These are phyloP conservation scores for Scolanthus callimorphus DNA, from an alignment of 92 coral and sea anemone species.

Conservation along the genomic window DNA sequence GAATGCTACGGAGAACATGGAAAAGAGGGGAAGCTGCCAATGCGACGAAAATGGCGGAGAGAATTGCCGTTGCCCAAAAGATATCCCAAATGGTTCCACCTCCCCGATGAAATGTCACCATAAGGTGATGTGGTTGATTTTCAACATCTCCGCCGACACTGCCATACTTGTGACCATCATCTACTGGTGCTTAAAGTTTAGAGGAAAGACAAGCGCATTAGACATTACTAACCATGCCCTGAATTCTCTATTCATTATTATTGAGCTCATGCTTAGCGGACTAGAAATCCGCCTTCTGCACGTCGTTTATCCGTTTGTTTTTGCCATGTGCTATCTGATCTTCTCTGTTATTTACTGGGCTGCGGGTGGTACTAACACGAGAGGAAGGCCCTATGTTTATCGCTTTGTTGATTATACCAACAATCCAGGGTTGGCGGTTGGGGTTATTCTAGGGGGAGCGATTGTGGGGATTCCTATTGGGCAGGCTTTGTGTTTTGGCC, in stretches of 20 bases:
- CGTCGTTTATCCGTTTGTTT: conserved; percentile 46
- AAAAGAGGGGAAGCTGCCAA: conserved; percentile 7
- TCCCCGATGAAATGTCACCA: conserved; percentile 70
- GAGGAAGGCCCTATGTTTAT: conserved; percentile 55
- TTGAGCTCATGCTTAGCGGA: conserved; percentile 55
- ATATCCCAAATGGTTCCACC: too few species aligned
- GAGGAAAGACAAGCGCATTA: conserved; percentile 34
- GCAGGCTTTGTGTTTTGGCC: conserved; percentile 52
- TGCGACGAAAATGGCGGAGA: conserved; percentile 12
- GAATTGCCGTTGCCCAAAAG: neutral
- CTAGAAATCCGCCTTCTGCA: conserved; percentile 74
- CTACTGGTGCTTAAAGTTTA: conserved; percentile 61
- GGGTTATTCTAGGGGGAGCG: conserved; percentile 28
- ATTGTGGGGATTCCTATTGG: conserved; percentile 49
- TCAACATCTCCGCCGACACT: conserved; percentile 54
- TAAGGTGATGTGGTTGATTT: conserved; percentile 65
- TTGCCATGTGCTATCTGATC: conserved; percentile 39
- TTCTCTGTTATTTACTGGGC: conserved; percentile 83
- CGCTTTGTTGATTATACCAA: conserved; percentile 55
- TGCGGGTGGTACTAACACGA: conserved; percentile 53
- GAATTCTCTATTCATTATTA: conserved; percentile 62
- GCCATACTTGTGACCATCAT: conserved; percentile 50
- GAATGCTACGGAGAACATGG: neutral
- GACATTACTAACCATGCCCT: conserved; percentile 71
- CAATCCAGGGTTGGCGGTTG: conserved; percentile 53